phyloP scores from a whole-genome alignment of 1,140 invertebrate genomes.

The Papilio machaon region DNA sequence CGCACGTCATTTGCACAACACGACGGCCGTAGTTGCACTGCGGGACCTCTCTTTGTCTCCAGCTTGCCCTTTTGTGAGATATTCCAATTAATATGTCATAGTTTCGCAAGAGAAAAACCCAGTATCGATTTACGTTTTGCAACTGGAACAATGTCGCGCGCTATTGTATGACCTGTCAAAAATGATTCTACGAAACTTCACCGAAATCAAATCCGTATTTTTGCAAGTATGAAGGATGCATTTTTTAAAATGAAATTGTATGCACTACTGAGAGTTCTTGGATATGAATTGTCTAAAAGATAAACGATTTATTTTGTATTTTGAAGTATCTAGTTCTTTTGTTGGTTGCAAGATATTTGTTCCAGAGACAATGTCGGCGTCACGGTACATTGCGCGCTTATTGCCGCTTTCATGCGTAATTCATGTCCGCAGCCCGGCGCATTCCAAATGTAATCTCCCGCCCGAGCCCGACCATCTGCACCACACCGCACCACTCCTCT shows the following conservation, averaged over 20 bases:
- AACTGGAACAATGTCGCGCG: conserved; percentile 51
- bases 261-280: neutral
- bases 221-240: neutral
- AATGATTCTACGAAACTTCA: conserved; percentile 29
- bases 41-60: conserved; percentile 51
- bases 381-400: conserved; percentile 67
- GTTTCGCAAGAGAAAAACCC: conserved; percentile 46
- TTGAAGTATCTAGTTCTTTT: conserved; percentile 9
- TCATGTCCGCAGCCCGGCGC: conserved; percentile 64
- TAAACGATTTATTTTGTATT: neutral
- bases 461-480: conserved; percentile 46
- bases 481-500: conserved; percentile 27
- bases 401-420: conserved; percentile 71
- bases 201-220: neutral
- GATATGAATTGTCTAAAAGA: neutral
- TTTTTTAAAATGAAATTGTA: neutral
- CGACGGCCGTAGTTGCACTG: conserved; percentile 44
- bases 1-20: conserved; percentile 48
- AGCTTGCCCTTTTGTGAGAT: conserved; percentile 57
- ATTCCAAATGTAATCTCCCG: conserved; percentile 76
- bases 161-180: conserved; percentile 44
- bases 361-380: conserved; percentile 47
- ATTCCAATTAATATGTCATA: conserved; percentile 65
- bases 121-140: conserved; percentile 48
- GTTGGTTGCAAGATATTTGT: conserved; percentile 32